Evolutionary conservation across 2,888 invertebrate genomes (phyloP), one percentile per base, ranked within the genome.

Genomic region (Brachyopa scutellaris): DNA sequence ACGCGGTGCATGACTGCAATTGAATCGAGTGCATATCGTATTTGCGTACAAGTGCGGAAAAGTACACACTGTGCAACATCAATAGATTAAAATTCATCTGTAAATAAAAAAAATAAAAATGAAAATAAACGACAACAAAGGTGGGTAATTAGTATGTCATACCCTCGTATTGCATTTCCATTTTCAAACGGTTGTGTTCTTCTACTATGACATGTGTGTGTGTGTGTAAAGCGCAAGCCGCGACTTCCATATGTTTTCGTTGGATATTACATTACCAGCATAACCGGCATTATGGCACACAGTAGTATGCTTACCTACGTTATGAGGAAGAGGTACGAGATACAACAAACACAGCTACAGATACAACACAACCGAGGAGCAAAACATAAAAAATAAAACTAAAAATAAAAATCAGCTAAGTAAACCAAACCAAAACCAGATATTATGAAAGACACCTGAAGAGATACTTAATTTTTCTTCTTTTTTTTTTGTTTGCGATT

Each of bases 341-440:
- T 15, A 47, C 15, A 47, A 33, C 15, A 45, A 45, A 45, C n/a
- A 45, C 26, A 17, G 4, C 17, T 13, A 61, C 8, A 45, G 13
- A 13, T 42, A 36, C 26, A 2, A 21, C 21, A 47, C 21, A 51
- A 36, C 6, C 45, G 7, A 47, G 36, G 23, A 29, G 33, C 38
- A 17, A 26, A 21, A 19, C n/a, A 21, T 17, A 40, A 59, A 76
- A 66, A 19, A 29, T 9, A 53, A 69, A 31, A 51, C 38, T 23
- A 66, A 38, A 36, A 31, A 49, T 38, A 72, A 26, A 26, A 26
- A 26, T 26, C n/a, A n/a, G 26, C 6, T 5, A 26, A 66, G 45
- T 59, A 78, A 78, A 59, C 57, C 57, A 67, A 53, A 64, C 78
- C 78, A 79, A 79, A 79, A 73, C 79, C 79, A 73, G 79, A 79